Percentiles rank a stretch among this genome's conserved stretches.
Evolutionary conservation across 2,888 invertebrate species (phyloP).

Genomic region (Caenorhabditis becei): DNA sequence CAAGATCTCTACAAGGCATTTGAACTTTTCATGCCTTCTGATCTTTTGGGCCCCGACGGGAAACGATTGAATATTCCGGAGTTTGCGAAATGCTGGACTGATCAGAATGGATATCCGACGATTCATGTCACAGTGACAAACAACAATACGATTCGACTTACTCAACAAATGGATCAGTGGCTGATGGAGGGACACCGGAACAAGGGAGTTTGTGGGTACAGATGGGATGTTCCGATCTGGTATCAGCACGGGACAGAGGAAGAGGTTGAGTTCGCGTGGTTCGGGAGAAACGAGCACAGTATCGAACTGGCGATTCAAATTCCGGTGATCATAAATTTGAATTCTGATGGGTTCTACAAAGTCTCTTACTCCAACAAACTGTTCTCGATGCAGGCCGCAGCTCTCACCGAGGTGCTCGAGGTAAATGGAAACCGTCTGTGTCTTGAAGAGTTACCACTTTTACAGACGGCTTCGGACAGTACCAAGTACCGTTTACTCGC

Average conservation of each 20-base stretch:
- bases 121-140: constrained; percentile 38
- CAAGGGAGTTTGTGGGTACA: constrained; percentile 40
- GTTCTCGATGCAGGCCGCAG: too few species aligned
- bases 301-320: constrained; percentile 5
- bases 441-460: too few species aligned
- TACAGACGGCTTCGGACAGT: too few species aligned
- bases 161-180: background rate
- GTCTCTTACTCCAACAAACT: too few species aligned
- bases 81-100: constrained; percentile 90
- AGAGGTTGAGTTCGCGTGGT: constrained; percentile 6
- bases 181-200: background rate
- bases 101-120: constrained; percentile 83
- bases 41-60: constrained; percentile 79
- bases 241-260: constrained; percentile 85
- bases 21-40: constrained; percentile 84
- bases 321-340: constrained; percentile 44
- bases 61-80: constrained; percentile 73
- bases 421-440: too few species aligned
- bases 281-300: constrained; percentile 3
- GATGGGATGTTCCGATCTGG: constrained; percentile 78
- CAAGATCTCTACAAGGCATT: constrained; percentile 90
- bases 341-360: constrained; percentile 35
- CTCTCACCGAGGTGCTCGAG: too few species aligned
- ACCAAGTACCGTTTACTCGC: too few species aligned
- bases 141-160: constrained; percentile 21